Evolutionary conservation across 1,140 invertebrate genomes (phyloP), one percentile per base, ranked within the genome.

Genomic region (Brachionus calyciflorus): DNA sequence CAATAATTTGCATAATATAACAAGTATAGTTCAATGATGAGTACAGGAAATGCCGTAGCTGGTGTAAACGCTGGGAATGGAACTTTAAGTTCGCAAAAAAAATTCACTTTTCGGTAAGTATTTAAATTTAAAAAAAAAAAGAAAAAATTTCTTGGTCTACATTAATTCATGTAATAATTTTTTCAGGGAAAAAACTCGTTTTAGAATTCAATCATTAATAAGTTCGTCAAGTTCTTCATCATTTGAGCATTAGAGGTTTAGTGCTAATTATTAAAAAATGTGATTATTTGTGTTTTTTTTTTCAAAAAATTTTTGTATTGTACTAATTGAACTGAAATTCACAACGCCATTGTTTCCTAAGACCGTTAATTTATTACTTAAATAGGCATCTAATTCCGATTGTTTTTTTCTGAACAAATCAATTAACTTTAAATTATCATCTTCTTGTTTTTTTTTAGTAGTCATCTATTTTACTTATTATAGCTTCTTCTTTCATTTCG

Each of bases 1-100:
- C n/a, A 65, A 65, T n/a, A 65, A 46, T 46, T 14, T 65, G 21
- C 69, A 73, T 28, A 73, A 73, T 19, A 51, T 55, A 10, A 51
- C 69, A 14, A 73, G 10, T 41, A n/a, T n/a, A 33, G 69, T 26
- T 73, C 69, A 14, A 40, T 41, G 33, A 41, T 65, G 17, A 44
- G 24, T 21, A 46, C 44, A 10, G 44, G 44, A 10, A 65, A 28
- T 21, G 40, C 60, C 12, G 14, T 65, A 14, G 37, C 37, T 24
- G 60, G 60, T 0, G 40, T 65, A 1, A 44, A 19, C 24, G 44
- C 60, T n/a, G 60, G 60, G 14, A 65, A 65, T 14, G 60, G 60
- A 14, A 65, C 41, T 44, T 37, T 65, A 24, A 44, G 26, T 28
- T 65, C 60, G 37, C 60, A 65, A 3, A 65, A 65, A n/a, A 44